phyloP scores from a whole-genome alignment of 2,113 vertebrate genomes.

The Coracopsis vasa region DNA sequence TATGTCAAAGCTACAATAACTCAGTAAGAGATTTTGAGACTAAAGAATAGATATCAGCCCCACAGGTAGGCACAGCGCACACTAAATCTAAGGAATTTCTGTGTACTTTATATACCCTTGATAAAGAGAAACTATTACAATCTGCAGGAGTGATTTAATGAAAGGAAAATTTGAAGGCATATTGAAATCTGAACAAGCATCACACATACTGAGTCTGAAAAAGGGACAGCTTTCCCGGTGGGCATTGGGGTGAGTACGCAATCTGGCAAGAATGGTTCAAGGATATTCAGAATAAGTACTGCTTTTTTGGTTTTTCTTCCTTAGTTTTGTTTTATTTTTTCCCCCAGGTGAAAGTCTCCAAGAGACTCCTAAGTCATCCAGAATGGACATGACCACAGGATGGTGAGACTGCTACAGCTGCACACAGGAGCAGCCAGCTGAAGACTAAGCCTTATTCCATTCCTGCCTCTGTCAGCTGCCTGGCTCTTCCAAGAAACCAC shows the following conservation, averaged over 20 bases:
- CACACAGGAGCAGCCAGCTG: background rate
- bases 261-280: background rate
- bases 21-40: background rate
- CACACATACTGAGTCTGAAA: background rate
- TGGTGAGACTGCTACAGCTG: background rate
- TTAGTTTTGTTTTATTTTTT: background rate
- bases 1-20: background rate
- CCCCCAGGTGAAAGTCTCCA: accelerated
- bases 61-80: background rate
- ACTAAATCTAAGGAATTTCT: background rate
- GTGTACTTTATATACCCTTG: background rate
- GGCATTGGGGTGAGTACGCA: background rate
- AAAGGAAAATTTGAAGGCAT: background rate
- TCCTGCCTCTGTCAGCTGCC: background rate
- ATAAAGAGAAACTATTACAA: background rate
- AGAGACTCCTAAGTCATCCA: background rate
- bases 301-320: accelerated
- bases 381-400: accelerated
- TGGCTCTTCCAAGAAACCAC: background rate
- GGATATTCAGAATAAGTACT: background rate
- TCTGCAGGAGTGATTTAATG: background rate
- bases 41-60: background rate
- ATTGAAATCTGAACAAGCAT: background rate
- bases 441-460: background rate
- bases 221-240: background rate